These are phyloP conservation scores for Arrhamphus sclerolepis DNA, from an alignment of 2,797 vertebrate species.

Conservation along the genomic window DNA sequence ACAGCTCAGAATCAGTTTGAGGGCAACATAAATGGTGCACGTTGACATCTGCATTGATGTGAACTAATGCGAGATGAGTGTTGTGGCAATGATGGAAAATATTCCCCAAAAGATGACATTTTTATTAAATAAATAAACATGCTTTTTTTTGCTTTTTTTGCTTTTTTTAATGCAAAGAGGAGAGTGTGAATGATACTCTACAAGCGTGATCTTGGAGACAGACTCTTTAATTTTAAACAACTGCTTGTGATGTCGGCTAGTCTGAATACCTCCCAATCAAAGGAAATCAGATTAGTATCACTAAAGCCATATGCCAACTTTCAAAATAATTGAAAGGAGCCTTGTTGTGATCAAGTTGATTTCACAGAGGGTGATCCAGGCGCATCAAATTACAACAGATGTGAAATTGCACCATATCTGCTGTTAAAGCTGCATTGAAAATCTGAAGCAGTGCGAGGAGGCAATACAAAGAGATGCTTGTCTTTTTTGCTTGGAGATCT, in stretches of 20 bases:
- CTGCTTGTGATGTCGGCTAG: slow-evolving; percentile 41
- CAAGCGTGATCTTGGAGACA: slow-evolving; percentile 33
- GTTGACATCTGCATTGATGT: slow-evolving; percentile 79
- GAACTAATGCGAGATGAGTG: slow-evolving; percentile 77
- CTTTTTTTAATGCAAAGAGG: slow-evolving; percentile 23
- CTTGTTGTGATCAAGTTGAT: slow-evolving; percentile 77
- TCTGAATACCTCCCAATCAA: slow-evolving; percentile 64
- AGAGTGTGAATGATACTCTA: slow-evolving; percentile 26
- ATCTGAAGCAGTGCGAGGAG: slow-evolving; percentile 60
- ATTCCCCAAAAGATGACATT: slow-evolving; percentile 72
- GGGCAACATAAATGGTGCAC: slow-evolving; percentile 74
- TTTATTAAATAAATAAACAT: slow-evolving; percentile 52
- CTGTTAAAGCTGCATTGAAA: slow-evolving; percentile 72
- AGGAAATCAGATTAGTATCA: slow-evolving; percentile 74
- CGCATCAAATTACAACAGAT: slow-evolving; percentile 81
- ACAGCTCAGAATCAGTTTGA: slow-evolving; percentile 74
- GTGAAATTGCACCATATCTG: slow-evolving; percentile 77
- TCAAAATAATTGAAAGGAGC: slow-evolving; percentile 78
- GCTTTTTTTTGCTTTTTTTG: too few relatives aligned
- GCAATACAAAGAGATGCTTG: slow-evolving; percentile 79
- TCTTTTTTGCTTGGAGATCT: slow-evolving; percentile 73
- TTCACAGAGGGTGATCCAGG: slow-evolving; percentile 76
- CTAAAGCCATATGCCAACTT: slow-evolving; percentile 74
- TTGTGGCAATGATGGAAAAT: slow-evolving; percentile 65
- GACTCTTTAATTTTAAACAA: slow-evolving; percentile 19